Evolutionary conservation across 2,888 invertebrate genomes (phyloP), one percentile per base, ranked within the genome.

Genomic region (Autographa pulchrina): DNA sequence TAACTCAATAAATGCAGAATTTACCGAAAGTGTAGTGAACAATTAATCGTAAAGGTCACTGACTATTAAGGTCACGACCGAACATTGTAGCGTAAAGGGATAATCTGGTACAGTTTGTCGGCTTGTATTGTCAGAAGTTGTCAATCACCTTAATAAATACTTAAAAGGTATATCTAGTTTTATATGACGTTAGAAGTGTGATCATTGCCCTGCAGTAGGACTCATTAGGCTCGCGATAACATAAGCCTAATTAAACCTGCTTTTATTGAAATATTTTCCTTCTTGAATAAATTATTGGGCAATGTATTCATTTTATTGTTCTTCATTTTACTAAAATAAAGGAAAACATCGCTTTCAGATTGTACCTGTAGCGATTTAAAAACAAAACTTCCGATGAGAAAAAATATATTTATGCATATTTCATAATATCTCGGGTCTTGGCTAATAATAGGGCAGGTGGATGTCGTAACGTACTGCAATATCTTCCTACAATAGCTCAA

Each of bases 11-110:
- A 38, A 48, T 6, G n/a, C n/a, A 48, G 48, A 48, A 14, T 48
- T 48, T n/a, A 48, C 48, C 48, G n/a, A 48, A 52, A 13, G 59
- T 62, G 62, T 79, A 74, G 75, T 75, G 62, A 77, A 79, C 56
- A 59, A 54, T 35, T 79, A 38, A 65, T 41, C 35, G 20, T 20
- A 48, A 80, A 80, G 76, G 76, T 80, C 68, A 65, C 38, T 66
- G 25, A 65, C 5, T 56, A 67, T 43, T 71, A 80, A 68, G 80
- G 80, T 75, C 80, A 80, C n/a, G 67, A 71, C 31, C 65, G 20
- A 72, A 61, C 20, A 54, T 69, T 59, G 48, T 64, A 68, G 58
- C 35, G 25, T 32, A 54, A 14, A 59, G 35, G 60, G 52, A 62
- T 60, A 62, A 78, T 67, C 65, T 48, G 48, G 48, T 48, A n/a